Base-by-base conservation (phyloP, 2,888 invertebrate species). In the Drosophila pullipes region DNA sequence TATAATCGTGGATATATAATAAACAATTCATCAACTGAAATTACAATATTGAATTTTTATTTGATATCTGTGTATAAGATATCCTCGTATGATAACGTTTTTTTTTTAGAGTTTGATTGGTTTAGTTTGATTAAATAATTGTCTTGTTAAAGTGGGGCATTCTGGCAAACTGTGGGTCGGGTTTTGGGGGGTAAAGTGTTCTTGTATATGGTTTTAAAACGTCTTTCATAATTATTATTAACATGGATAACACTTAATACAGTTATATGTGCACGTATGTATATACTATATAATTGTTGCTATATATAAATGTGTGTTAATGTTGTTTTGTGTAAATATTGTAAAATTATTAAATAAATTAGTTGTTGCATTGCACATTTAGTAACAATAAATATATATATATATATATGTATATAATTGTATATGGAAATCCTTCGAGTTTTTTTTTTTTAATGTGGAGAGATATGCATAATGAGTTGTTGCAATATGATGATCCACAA, bases 191-290 rank as follows among this genome's bases (percentile, higher is more conserved):
- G 30, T 54, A 16, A 22, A 4, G 33, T 53, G 30, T 49, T 61
- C 25, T 47, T 69, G 57, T 67, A 68, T 66, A 72, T 67, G 53
- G 50, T 50, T 64, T 87, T 76, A 88, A 83, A 88, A 85, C 69
- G 50, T 41, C 63, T 52, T 72, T 74, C 60, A 50, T 76, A 74
- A 75, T 83, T 83, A 85, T 87, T 83, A 87, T 85, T 82, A 89
- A 85, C 87, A 83, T 84, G 69, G 73, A 85, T 86, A 85, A 83
- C 81, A 81, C 73, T 86, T 86, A 84, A 74, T 76, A 79, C 69
- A 69, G 60, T 80, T 82, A 67, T 74, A 73, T 71, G 63, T 55
- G 35, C 49, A 52, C 18, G 37, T 62, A 55, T 67, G 52, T 67
- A 59, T 69, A 61, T 72, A 75, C 41, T 67, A 50, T 69, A 66